Percentiles rank a stretch among this genome's conserved stretches.
Conservation (phyloP, 2,797 vertebrate species). For the Rousettus madagascariensis region DNA sequence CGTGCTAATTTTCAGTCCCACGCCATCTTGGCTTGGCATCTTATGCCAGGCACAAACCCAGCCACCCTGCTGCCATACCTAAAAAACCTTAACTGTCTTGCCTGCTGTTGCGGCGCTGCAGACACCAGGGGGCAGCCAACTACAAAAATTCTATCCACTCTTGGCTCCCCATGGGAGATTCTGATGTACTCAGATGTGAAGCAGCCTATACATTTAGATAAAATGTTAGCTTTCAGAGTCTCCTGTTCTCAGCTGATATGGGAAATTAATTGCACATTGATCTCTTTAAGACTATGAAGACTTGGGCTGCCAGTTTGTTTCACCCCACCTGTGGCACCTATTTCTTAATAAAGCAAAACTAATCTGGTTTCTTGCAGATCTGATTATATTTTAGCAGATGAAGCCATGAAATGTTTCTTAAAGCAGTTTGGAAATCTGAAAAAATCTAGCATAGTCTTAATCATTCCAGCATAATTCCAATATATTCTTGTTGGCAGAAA, state of each 20-base stretch:
- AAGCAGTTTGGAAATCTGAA: constrained; percentile 41
- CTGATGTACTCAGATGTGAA: not conserved
- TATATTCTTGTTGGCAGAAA: constrained; percentile 9
- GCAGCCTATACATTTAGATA: not conserved
- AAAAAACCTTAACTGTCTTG: not conserved
- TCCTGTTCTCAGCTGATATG: not conserved
- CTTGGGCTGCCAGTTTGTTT: not conserved
- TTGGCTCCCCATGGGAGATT: not conserved
- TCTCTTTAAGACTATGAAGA: not conserved
- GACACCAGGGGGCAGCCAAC: constrained; percentile 63
- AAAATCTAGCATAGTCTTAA: not conserved
- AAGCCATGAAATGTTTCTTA: not conserved
- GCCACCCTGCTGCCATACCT: not conserved
- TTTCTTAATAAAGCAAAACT: constrained; percentile 17
- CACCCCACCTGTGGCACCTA: not conserved
- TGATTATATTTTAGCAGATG: not conserved
- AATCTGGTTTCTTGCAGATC: not conserved
- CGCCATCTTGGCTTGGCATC: not conserved
- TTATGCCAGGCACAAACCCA: not conserved
- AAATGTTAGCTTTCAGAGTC: not conserved
- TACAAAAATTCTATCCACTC: not conserved
- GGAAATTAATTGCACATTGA: not conserved
- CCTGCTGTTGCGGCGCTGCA: not conserved
- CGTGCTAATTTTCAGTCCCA: not conserved
- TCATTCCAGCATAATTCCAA: not conserved